phyloP scores from a whole-genome alignment of 2,888 invertebrate genomes.

The Cerceris ruficornis region DNA sequence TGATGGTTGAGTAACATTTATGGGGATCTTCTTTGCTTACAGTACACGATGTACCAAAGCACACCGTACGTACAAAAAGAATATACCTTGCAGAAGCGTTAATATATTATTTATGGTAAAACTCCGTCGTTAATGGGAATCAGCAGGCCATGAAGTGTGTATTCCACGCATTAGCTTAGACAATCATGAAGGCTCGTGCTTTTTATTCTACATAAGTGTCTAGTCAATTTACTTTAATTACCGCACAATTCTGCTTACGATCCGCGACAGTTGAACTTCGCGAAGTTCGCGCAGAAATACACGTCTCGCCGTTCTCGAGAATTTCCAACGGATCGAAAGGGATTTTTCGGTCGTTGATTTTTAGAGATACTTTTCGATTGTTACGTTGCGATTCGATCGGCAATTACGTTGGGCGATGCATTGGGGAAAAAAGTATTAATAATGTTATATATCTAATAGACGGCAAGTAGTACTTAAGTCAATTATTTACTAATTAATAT shows the following conservation, averaged over 20 bases:
- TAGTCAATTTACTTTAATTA: constrained; percentile 61
- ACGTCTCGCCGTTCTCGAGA: neutral
- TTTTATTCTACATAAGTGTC: constrained; percentile 65
- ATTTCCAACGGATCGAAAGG: neutral
- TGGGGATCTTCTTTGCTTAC: constrained; percentile 2
- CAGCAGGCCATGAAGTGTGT: constrained; percentile 28
- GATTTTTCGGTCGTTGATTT: neutral
- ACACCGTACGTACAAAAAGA: constrained; percentile 56
- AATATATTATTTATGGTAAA: constrained; percentile 52
- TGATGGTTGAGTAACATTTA: neutral
- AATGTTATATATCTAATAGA: constrained; percentile 9
- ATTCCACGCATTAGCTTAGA: constrained; percentile 60
- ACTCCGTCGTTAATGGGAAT: constrained; percentile 18
- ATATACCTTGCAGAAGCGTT: constrained; percentile 39
- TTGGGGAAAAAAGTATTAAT: constrained; percentile 10
- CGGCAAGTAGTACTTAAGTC: constrained; percentile 43
- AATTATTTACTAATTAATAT: constrained; percentile 47
- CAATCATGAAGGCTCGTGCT: constrained; percentile 75
- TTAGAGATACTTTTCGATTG: neutral
- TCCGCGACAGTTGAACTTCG: constrained; percentile 1
- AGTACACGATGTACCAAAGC: constrained; percentile 55
- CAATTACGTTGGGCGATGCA: neutral
- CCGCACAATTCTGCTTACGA: constrained; percentile 18
- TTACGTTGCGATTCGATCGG: neutral
- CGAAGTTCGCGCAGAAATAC: neutral